Percentiles rank a stretch among this genome's conserved stretches.
Evolutionary conservation across 2,888 invertebrate species (phyloP).

Genomic region (Eulithis testata): DNA sequence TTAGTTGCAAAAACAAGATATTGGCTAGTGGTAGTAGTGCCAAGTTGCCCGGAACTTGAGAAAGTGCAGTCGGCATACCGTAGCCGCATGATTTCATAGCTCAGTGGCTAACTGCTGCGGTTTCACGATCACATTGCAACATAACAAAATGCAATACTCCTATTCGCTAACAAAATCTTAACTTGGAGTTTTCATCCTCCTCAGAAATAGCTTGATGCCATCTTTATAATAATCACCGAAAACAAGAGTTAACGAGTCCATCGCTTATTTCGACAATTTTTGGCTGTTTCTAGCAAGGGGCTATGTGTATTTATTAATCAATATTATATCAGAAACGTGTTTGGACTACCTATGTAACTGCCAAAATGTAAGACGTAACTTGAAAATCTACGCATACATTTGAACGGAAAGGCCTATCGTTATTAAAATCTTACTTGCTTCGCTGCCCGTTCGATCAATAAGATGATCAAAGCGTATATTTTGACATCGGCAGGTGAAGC

Average conservation of each 20-base stretch:
- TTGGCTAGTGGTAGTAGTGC: slow-evolving; percentile 28
- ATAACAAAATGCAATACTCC: slow-evolving; percentile 33
- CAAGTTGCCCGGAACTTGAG: slow-evolving; percentile 60
- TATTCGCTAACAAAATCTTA: slow-evolving; percentile 2
- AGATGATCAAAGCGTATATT: neutral
- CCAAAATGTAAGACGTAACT: neutral
- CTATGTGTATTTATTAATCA: no score
- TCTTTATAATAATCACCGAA: neutral
- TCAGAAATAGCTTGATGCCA: neutral
- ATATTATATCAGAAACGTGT: no score
- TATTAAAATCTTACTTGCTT: no score
- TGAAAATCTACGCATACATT: neutral
- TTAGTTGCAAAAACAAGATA: slow-evolving; percentile 22
- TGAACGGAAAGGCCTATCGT: neutral
- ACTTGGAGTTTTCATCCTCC: slow-evolving; percentile 13
- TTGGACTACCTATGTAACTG: no score
- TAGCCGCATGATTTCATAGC: slow-evolving; percentile 78
- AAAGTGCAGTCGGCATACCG: slow-evolving; percentile 77
- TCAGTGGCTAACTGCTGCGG: slow-evolving; percentile 70
- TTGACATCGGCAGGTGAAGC: neutral
- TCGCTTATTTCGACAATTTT: no score
- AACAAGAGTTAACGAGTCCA: no score
- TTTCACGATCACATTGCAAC: slow-evolving; percentile 70
- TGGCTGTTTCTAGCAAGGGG: no score
- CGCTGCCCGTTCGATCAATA: neutral